These are phyloP conservation scores for Lichenostomus cassidix DNA, from an alignment of 2,113 vertebrate genomes.

Conservation along the genomic window DNA sequence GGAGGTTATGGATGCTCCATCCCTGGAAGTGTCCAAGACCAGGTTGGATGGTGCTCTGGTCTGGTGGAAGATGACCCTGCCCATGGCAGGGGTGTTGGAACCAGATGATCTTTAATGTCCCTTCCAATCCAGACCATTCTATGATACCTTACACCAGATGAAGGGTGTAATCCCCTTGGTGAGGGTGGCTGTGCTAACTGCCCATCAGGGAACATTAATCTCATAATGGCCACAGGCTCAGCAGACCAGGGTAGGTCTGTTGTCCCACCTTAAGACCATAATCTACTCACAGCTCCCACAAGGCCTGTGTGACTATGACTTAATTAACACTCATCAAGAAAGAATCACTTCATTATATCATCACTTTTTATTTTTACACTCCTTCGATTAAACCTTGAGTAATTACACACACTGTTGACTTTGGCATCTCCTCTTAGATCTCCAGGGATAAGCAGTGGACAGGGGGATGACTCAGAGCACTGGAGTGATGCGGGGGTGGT, in stretches of 20 bases:
- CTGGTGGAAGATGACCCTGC: not conserved
- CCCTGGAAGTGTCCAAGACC: not conserved
- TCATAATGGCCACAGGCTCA: not conserved
- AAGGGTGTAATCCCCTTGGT: not conserved
- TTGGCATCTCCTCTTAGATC: constrained; percentile 23
- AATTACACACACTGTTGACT: constrained; percentile 10
- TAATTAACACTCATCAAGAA: constrained; percentile 20
- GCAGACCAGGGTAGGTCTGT: not conserved
- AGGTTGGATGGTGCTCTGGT: not conserved
- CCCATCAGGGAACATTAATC: not conserved
- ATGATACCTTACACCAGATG: not conserved
- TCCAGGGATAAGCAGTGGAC: not conserved
- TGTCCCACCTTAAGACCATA: not conserved
- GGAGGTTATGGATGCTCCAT: not conserved
- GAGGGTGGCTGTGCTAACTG: not conserved
- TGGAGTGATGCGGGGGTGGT: not conserved
- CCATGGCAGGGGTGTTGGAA: not conserved
- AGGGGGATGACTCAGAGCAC: not conserved
- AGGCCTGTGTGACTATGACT: not conserved
- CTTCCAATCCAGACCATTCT: not conserved
- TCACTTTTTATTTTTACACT: constrained; percentile 46
- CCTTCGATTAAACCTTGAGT: constrained; percentile 4
- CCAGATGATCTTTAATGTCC: not conserved
- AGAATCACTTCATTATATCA: constrained; percentile 31
- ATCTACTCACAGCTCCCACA: not conserved